Conservation (phyloP, 2,888 invertebrate genomes). For the Endotricha flammealis region DNA sequence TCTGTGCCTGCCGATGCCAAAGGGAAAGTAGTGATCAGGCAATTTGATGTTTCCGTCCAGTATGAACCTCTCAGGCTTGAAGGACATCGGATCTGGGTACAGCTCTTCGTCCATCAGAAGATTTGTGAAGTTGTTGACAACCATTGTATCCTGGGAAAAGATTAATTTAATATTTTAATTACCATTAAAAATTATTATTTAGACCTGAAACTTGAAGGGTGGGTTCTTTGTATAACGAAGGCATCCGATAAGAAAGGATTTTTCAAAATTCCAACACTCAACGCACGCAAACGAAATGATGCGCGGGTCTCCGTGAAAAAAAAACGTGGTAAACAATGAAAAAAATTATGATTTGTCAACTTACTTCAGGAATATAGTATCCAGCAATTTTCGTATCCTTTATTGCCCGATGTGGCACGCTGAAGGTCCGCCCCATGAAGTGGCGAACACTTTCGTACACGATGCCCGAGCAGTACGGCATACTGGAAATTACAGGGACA, state of each 20-base stretch:
- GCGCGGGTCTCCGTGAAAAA: no score
- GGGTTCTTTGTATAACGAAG: no score
- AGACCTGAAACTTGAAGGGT: no score
- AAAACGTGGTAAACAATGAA: conserved; percentile 5
- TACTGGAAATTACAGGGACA: conserved; percentile 62
- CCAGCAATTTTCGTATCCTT: conserved; percentile 84
- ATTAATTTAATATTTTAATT: background rate
- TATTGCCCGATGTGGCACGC: conserved; percentile 88
- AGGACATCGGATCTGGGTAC: conserved; percentile 83
- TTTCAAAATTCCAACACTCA: no score
- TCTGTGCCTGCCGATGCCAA: conserved; percentile 87
- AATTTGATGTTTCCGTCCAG: conserved; percentile 78
- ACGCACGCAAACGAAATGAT: no score
- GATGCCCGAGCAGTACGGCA: conserved; percentile 89
- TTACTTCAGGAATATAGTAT: conserved; percentile 86
- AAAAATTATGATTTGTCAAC: conserved; percentile 5
- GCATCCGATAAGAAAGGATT: no score
- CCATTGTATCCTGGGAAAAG: conserved; percentile 83
- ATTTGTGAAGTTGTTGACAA: conserved; percentile 85
- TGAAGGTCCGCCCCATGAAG: conserved; percentile 88
- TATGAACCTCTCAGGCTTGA: conserved; percentile 87
- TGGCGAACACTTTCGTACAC: conserved; percentile 87
- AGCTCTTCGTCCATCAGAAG: conserved; percentile 82
- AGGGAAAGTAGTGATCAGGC: conserved; percentile 86
- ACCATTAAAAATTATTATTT: background rate